Conservation (phyloP, 2,797 vertebrate genomes). For the Leucoraja ocellata region DNA sequence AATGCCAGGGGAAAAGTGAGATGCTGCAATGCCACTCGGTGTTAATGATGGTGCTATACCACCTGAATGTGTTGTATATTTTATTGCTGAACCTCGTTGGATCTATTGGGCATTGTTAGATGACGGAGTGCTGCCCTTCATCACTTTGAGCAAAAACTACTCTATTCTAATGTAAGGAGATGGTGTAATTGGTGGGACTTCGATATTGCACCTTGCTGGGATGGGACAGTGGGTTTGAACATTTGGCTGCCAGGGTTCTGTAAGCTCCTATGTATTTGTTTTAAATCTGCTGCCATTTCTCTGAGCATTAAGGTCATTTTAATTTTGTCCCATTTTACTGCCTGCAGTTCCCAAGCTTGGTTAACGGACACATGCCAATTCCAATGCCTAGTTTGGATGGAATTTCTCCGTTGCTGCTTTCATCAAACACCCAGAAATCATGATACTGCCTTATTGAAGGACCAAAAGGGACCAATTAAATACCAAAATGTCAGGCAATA, state of each 20-base stretch:
- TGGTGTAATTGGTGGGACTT: constrained; percentile 42
- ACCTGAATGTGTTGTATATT: background rate
- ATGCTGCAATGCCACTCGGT: background rate
- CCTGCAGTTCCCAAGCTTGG: constrained; percentile 80
- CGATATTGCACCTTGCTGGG: constrained; percentile 53
- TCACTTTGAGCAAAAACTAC: background rate
- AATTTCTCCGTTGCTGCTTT: constrained; percentile 72
- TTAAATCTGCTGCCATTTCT: background rate
- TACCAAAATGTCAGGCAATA: constrained; percentile 27
- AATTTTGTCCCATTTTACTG: constrained; percentile 50
- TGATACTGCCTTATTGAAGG: constrained; percentile 65
- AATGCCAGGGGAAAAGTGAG: too few relatives aligned
- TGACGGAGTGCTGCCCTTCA: background rate
- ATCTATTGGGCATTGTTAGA: background rate
- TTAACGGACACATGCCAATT: constrained; percentile 78
- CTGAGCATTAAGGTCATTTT: background rate
- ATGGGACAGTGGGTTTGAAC: constrained; percentile 40
- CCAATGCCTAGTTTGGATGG: constrained; percentile 73
- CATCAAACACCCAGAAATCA: constrained; percentile 76
- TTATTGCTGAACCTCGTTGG: background rate
- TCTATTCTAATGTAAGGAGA: too few relatives aligned
- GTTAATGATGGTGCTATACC: background rate
- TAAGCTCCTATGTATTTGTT: constrained; percentile 42
- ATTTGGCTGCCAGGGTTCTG: constrained; percentile 40
- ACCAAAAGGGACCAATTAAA: constrained; percentile 28